A percentile compares a stretch with the other conserved stretches of the same genome.
phyloP scores from a whole-genome alignment of 1,140 invertebrate genomes.

The Atopsyche davidsoni region DNA sequence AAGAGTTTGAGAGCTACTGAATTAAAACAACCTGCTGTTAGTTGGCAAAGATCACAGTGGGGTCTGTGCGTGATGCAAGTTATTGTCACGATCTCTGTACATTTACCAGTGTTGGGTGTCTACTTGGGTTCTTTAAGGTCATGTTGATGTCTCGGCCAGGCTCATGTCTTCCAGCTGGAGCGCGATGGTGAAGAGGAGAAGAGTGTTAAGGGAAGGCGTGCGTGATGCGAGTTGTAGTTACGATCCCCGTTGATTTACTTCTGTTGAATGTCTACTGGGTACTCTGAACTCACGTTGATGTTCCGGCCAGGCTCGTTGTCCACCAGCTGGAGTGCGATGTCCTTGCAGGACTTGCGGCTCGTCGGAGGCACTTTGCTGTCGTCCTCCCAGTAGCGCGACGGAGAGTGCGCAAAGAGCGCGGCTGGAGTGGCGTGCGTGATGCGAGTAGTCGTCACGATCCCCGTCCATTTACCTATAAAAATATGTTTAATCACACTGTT shows the following conservation, averaged over 20 bases:
- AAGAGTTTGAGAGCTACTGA: too few relatives aligned
- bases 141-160: too few relatives aligned
- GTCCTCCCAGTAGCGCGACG: slow-evolving; percentile 73
- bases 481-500: too few relatives aligned
- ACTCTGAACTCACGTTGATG: slow-evolving; percentile 31
- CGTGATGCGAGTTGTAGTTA: slow-evolving; percentile 85
- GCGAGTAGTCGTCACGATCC: slow-evolving; percentile 84
- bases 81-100: too few relatives aligned
- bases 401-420: slow-evolving; percentile 72
- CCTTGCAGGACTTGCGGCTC: slow-evolving; percentile 50
- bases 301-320: slow-evolving; percentile 43
- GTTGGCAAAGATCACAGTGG: too few relatives aligned
- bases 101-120: too few relatives aligned
- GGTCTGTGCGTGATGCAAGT: too few relatives aligned
- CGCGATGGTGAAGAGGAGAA: slow-evolving; percentile 74
- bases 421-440: slow-evolving; percentile 89
- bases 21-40: too few relatives aligned
- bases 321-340: slow-evolving; percentile 54
- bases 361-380: slow-evolving; percentile 49
- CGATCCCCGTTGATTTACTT: slow-evolving; percentile 73
- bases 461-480: slow-evolving; percentile 56
- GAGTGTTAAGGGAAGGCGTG: slow-evolving; percentile 82
- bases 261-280: too few relatives aligned
- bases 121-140: too few relatives aligned
- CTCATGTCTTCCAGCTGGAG: too few relatives aligned